These are phyloP conservation scores for Netelia virgata DNA, from an alignment of 2,888 invertebrate genomes.

Conservation along the genomic window DNA sequence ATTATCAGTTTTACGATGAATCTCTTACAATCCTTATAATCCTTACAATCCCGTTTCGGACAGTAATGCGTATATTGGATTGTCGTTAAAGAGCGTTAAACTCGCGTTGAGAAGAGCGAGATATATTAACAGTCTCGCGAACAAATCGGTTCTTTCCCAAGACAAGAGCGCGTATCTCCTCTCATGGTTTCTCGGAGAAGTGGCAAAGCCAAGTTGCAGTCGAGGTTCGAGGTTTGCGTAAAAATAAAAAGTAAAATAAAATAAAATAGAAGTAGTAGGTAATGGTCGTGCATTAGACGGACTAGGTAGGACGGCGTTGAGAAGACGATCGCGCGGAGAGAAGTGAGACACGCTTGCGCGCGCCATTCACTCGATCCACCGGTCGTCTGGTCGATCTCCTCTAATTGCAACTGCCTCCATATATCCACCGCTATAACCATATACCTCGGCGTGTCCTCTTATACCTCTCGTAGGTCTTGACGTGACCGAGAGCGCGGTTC, in stretches of 20 bases:
- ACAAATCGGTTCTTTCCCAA: not conserved
- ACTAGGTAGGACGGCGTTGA: constrained; percentile 37
- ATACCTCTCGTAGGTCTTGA: constrained; percentile 6
- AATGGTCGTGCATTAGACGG: constrained; percentile 59
- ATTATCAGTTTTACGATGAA: not conserved
- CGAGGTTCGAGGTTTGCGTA: not conserved
- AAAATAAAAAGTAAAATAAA: constrained; percentile 29
- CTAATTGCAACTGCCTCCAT: constrained; percentile 41
- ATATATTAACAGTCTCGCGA: not conserved
- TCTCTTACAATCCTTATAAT: not conserved
- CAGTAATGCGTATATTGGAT: constrained; percentile 15
- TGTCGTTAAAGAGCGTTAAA: constrained; percentile 1
- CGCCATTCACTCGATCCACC: constrained; percentile 33
- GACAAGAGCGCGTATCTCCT: not conserved
- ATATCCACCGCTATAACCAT: constrained; percentile 12
- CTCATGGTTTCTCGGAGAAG: not conserved
- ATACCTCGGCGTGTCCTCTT: not conserved
- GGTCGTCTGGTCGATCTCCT: constrained; percentile 29
- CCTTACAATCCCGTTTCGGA: not conserved
- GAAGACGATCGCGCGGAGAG: not conserved
- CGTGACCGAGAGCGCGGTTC: constrained; percentile 9
- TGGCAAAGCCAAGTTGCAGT: not conserved
- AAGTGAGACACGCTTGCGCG: constrained; percentile 30
- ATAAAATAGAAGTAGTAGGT: not conserved
- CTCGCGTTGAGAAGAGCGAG: not conserved